Evolutionary conservation across 2,888 invertebrate genomes (phyloP).

Genomic region (Odontothrips loti): DNA sequence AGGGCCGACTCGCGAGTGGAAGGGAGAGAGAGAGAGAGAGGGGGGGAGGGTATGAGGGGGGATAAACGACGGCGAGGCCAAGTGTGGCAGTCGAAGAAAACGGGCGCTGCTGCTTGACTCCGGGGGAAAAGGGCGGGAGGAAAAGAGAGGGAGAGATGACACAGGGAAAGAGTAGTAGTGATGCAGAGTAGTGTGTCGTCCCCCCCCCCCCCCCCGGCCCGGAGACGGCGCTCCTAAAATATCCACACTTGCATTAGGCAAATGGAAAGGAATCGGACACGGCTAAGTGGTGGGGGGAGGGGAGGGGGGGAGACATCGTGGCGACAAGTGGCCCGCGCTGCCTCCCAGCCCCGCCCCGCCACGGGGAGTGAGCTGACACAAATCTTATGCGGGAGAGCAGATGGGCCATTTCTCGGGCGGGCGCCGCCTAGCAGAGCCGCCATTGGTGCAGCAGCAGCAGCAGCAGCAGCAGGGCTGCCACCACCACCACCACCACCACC

Average conservation of each 20-base stretch:
- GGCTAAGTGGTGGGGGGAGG: not conserved
- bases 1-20: no score
- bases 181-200: no score
- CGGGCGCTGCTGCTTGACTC: no score
- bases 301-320: not conserved
- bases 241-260: conserved; percentile 3
- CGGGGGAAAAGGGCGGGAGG: no score
- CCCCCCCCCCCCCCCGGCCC: no score
- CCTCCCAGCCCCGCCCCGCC: not conserved
- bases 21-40: not conserved
- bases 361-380: not conserved
- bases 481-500: no score
- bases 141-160: not conserved
- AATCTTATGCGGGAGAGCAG: conserved; percentile 12
- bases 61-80: not conserved
- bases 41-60: not conserved
- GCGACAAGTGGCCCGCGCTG: not conserved
- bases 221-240: no score
- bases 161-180: not conserved
- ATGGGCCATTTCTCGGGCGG: conserved; percentile 9
- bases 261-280: conserved; percentile 11
- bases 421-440: not conserved
- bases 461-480: not conserved
- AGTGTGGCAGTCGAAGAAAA: not conserved
- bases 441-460: not conserved